Evolutionary conservation across 2,797 vertebrate genomes (phyloP).

Genomic region (Clarias pachynema): DNA sequence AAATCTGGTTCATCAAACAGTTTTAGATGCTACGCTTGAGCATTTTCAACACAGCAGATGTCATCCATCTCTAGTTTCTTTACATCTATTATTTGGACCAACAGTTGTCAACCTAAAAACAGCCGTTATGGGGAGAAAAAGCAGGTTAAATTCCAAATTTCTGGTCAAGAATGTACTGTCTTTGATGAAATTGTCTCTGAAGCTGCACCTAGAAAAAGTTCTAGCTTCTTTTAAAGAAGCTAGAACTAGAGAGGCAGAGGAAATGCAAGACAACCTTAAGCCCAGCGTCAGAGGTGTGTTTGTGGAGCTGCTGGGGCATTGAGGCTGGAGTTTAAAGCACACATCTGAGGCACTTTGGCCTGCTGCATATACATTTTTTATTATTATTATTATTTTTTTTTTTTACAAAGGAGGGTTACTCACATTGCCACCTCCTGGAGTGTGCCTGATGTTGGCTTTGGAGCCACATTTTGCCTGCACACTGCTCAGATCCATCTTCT

Average conservation of each 20-base stretch:
- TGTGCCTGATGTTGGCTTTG: slow-evolving; percentile 87
- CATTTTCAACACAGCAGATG: background rate
- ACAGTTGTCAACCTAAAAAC: background rate
- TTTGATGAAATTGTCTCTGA: slow-evolving; percentile 81
- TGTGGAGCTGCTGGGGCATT: slow-evolving; percentile 30
- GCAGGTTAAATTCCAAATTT: background rate
- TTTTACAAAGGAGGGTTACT: slow-evolving; percentile 62
- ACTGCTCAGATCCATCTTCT: slow-evolving; percentile 85
- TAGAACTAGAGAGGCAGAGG: slow-evolving; percentile 50
- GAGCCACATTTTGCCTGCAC: slow-evolving; percentile 87
- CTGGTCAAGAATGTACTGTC: slow-evolving; percentile 69
- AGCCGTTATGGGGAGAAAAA: background rate
- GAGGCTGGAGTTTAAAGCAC: background rate
- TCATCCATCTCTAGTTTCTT: background rate
- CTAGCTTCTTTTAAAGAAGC: slow-evolving; percentile 41
- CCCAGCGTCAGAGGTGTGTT: slow-evolving; percentile 1
- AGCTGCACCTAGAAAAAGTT: slow-evolving; percentile 58
- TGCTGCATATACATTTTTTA: background rate
- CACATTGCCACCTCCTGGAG: slow-evolving; percentile 84
- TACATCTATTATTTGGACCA: background rate
- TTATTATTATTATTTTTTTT: too few relatives aligned
- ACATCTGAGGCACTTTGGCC: background rate
- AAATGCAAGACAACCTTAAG: slow-evolving; percentile 41
- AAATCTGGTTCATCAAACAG: background rate
- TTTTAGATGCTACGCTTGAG: background rate